phyloP scores from a whole-genome alignment of 2,113 vertebrate species.

The Nansenia antarctica region DNA sequence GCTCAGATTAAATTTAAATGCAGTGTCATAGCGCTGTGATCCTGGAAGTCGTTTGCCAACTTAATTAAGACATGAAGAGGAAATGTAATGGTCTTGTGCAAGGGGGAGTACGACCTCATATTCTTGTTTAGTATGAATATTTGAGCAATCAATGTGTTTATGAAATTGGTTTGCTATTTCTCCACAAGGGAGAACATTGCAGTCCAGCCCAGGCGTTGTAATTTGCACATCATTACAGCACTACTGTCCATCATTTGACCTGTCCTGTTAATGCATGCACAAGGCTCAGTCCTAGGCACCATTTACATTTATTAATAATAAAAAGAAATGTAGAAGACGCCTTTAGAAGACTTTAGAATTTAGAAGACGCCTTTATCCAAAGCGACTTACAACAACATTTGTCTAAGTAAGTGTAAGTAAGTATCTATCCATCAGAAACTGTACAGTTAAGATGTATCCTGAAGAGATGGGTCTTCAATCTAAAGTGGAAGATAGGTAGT shows the following conservation, averaged over 20 bases:
- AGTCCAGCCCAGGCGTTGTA: conserved; percentile 39
- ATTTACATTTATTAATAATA: no score
- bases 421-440: no score
- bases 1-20: conserved; percentile 23
- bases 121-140: conserved; percentile 74
- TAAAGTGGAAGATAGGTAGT: no score
- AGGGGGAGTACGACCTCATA: conserved; percentile 60
- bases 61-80: conserved; percentile 67
- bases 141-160: conserved; percentile 65
- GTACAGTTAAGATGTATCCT: no score
- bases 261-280: no score
- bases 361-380: no score
- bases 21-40: conserved; percentile 29
- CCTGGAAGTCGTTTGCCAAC: conserved; percentile 59
- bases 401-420: no score
- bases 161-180: conserved; percentile 64
- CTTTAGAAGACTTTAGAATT: no score
- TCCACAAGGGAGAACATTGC: conserved; percentile 47
- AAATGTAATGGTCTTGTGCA: conserved; percentile 53
- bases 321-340: no score
- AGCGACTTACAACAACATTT: no score
- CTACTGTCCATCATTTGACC: conserved; percentile 49
- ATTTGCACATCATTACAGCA: conserved; percentile 61
- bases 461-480: no score
- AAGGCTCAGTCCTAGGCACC: no score